phyloP scores from a whole-genome alignment of 1,140 invertebrate species.

The Hestina assimilis region DNA sequence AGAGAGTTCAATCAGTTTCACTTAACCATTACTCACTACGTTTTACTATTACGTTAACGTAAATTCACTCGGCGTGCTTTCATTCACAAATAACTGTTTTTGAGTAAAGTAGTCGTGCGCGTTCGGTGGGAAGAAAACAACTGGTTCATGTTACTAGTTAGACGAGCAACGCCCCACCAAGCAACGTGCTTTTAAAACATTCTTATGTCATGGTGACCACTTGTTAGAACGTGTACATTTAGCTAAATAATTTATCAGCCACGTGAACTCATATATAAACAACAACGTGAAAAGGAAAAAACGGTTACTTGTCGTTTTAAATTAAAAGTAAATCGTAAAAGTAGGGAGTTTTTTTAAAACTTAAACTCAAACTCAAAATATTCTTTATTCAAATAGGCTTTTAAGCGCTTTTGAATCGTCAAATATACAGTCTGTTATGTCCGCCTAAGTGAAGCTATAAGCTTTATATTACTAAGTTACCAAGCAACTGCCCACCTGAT shows the following conservation, averaged over 20 bases:
- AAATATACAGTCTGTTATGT: too few species aligned
- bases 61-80: conserved; percentile 16
- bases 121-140: conserved; percentile 37
- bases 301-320: too few species aligned
- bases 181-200: conserved; percentile 32
- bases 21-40: conserved; percentile 56
- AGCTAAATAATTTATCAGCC: not conserved
- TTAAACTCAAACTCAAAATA: too few species aligned
- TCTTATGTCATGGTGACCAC: conserved; percentile 2
- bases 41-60: conserved; percentile 27
- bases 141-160: conserved; percentile 44
- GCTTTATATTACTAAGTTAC: too few species aligned
- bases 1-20: conserved; percentile 37
- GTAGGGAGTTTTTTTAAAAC: too few species aligned
- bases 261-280: too few species aligned
- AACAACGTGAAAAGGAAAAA: too few species aligned
- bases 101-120: conserved; percentile 31
- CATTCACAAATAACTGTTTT: conserved; percentile 23
- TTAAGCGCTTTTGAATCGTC: too few species aligned
- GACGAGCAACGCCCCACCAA: conserved; percentile 48
- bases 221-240: not conserved
- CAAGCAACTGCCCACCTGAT: too few species aligned
- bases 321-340: too few species aligned
- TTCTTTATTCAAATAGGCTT: too few species aligned
- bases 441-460: too few species aligned